Conservation (phyloP, 1,140 invertebrate species). For the Streblospio benedicti region DNA sequence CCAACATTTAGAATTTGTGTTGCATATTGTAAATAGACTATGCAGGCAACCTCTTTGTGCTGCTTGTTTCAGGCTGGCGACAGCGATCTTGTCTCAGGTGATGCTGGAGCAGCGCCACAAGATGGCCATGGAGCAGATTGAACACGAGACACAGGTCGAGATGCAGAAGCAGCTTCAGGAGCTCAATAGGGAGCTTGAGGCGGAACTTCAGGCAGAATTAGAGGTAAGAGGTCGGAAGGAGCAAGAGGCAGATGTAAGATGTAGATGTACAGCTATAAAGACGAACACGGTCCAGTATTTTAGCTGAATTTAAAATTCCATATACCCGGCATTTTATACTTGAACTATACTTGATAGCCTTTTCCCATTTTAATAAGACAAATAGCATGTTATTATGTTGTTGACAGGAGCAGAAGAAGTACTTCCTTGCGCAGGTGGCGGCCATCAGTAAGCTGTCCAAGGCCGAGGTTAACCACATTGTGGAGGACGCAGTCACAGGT, state of each 20-base stretch:
- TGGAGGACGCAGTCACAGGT: conserved; percentile 25
- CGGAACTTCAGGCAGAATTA: conserved; percentile 31
- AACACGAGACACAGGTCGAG: conserved; percentile 36
- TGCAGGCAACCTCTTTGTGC: too few relatives aligned
- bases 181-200: conserved; percentile 32
- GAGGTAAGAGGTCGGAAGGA: conserved; percentile 21
- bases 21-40: too few relatives aligned
- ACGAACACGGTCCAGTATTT: too few relatives aligned
- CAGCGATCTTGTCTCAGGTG: conserved; percentile 27
- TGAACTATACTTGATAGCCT: too few relatives aligned
- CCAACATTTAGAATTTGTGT: too few relatives aligned
- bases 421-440: conserved; percentile 34
- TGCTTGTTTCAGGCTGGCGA: conserved; percentile 31
- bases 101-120: conserved; percentile 36
- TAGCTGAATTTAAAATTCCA: too few relatives aligned
- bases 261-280: background rate
- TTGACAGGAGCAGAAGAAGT: conserved; percentile 30
- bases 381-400: background rate
- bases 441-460: conserved; percentile 33
- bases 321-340: too few relatives aligned
- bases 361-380: background rate
- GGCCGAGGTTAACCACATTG: conserved; percentile 27
- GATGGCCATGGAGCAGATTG: conserved; percentile 31
- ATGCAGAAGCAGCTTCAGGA: conserved; percentile 32
- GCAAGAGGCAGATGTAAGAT: background rate